A percentile compares a stretch with the other conserved stretches of the same genome.
Evolutionary conservation across 2,888 invertebrate species (phyloP).

Genomic region (Epiblema foenella): DNA sequence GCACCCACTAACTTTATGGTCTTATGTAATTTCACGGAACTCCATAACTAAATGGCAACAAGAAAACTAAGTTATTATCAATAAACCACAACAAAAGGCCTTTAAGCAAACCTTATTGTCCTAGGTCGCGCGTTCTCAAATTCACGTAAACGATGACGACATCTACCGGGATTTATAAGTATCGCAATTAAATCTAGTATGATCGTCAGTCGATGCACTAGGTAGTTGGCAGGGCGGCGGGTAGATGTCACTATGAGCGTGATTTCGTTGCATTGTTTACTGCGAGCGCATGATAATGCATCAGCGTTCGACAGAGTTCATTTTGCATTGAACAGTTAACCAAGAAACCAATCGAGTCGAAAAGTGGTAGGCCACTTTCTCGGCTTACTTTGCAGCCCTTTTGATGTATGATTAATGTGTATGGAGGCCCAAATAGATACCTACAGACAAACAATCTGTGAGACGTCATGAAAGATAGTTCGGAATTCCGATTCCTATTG

Average conservation of each 20-base stretch:
- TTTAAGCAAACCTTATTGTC: constrained; percentile 29
- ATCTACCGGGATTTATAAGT: constrained; percentile 36
- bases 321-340: neutral
- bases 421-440: too few species aligned
- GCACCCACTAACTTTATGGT: neutral
- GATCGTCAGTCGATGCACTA: constrained; percentile 24
- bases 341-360: too few species aligned
- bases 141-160: constrained; percentile 24
- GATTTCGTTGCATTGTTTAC: constrained; percentile 24
- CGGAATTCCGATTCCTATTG: too few species aligned
- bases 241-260: constrained; percentile 31
- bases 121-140: constrained; percentile 27
- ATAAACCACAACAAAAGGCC: constrained; percentile 31
- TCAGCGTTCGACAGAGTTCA: neutral
- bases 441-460: too few species aligned
- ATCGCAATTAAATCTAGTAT: constrained; percentile 37
- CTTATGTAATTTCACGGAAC: constrained; percentile 1
- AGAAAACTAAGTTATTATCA: constrained; percentile 11
- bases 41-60: neutral
- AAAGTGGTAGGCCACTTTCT: too few species aligned
- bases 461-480: too few species aligned
- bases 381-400: too few species aligned
- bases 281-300: neutral
- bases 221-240: constrained; percentile 28
- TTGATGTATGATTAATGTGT: too few species aligned